Base-by-base conservation (phyloP, 2,113 vertebrate species). In the Takifugu bimaculatus region DNA sequence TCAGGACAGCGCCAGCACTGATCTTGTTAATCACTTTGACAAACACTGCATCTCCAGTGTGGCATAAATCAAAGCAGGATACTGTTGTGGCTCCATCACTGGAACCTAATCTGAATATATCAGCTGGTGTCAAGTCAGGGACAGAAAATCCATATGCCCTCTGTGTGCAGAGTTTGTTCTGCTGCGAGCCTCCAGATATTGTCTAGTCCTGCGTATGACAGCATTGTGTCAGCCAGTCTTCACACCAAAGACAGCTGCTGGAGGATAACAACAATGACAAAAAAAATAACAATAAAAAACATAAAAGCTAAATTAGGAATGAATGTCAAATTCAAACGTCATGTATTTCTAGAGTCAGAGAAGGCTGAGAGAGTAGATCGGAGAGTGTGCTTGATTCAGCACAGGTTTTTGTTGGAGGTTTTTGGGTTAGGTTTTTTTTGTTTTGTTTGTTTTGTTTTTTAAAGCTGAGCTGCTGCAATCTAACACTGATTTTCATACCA, bases 21-120 rank as follows among this genome's bases (percentile, higher is more conserved):
- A 75, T 77, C 63, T 64, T 63, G 67, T 82, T 88, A 87, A 88
- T 88, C 87, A 48, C 74, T 74, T 74, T 64, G 78, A 82, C 82
- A 87, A 86, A 88, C 81, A 87, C 35, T 66, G 68, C 77, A 52
- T 75, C 78, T 85, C 62, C 75, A 60, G 45, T 51, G 79, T 70
- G 61, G 62, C 55, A 69, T 72, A 80, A 75, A 82, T 80, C 76
- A 81, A 73, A 81, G 78, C 64, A 48, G 70, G 65, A 77, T 77
- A 66, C 82, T 74, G 83, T 80, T 56, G 78, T 72, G 64, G 74
- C 73, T 80, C 80, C 70, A 71, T 78, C 72, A 71, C 54, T 49
- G 20, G 43, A 48, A 29, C 44, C 81, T 82, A 79, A 85, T 85
- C 85, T 81, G 67, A 82, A 75, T 78, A 73, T 63, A 83, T 85